Base-by-base conservation (phyloP, 2,113 vertebrate species). In the western clawed frog (Xenopus tropicalis) region DNA sequence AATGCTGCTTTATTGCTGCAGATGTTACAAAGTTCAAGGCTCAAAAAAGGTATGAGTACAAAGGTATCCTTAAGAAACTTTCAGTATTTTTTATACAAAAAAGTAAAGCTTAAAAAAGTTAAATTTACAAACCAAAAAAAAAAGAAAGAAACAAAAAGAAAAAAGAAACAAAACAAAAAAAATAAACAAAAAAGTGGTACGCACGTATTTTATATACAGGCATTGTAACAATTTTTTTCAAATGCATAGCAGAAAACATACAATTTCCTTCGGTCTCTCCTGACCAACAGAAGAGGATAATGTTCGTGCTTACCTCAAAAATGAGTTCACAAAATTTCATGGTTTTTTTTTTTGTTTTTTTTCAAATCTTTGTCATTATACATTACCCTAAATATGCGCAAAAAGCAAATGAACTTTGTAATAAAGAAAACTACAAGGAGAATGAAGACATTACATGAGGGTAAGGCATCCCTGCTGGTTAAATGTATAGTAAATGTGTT, bases 41-140 rank as follows among this genome's bases (percentile, higher is more conserved):
- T 97, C 93, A 94, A 90, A 94, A 94, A 94, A 92, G 95, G 90
- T 93, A 91, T 89, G 93, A 91, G 93, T 98, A 99, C 89, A 98
- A 99, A 98, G 94, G 93, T 94, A 93, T 93, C 93, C 91, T 91
- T 93, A 93, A 93, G 90, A 93, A 96, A 93, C 80, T 58, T 76
- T 76, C 73, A 76, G 48, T 54, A 69, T 56, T 65, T 73, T 93
- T 91, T 94, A 93, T 99, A 99, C 94, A 98, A 98, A 37, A 94
- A 96, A 95, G 96, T 92, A 95, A 93, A 95, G 97, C 94, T 94
- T 98, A 98, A 97, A 93, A 93, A 99, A 98, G 93, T 94, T 94
- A 87, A 69, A 97, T 99, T 96, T 98, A 98, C 96, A 98, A 95
- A 93, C 90, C 87, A 88, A 92, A 92, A 96, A 94, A 93, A 94